Conservation (phyloP, 2,888 invertebrate species). For the Cepaea hortensis region DNA sequence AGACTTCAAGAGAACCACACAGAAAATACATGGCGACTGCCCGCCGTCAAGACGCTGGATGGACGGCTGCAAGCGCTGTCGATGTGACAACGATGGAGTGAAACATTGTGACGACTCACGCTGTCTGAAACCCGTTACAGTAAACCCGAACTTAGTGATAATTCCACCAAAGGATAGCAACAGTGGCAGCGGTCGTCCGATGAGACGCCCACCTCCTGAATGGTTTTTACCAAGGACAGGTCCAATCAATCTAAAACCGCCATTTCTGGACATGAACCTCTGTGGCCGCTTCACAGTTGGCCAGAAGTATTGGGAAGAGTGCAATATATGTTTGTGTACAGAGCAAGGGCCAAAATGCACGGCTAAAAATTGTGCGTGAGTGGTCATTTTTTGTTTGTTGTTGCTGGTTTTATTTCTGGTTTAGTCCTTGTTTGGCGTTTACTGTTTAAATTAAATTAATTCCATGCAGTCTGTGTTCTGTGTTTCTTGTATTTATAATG, state of each 20-base stretch:
- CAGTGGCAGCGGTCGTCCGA: not conserved
- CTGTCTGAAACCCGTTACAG: constrained; percentile 9
- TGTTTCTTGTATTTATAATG: too few relatives aligned
- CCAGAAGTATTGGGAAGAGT: constrained; percentile 41
- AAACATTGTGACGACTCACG: constrained; percentile 33
- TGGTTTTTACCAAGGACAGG: not conserved
- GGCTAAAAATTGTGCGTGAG: constrained; percentile 39
- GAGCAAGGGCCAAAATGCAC: constrained; percentile 45
- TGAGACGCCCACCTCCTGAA: constrained; percentile 28
- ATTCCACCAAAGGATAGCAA: not conserved
- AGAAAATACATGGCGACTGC: constrained; percentile 27
- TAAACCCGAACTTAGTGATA: not conserved
- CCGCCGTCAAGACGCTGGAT: constrained; percentile 36
- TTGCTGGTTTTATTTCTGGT: too few relatives aligned
- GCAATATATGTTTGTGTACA: constrained; percentile 49
- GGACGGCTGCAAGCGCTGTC: constrained; percentile 44
- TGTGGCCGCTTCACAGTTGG: constrained; percentile 34
- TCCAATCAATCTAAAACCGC: not conserved
- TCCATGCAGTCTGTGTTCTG: too few relatives aligned
- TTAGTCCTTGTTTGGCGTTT: too few relatives aligned
- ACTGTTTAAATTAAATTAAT: too few relatives aligned
- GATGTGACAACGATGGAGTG: constrained; percentile 29
- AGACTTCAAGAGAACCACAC: not conserved
- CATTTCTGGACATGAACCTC: not conserved
- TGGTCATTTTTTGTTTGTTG: not conserved